phyloP scores from a whole-genome alignment of 2,113 vertebrate genomes.

The Columba janthina region DNA sequence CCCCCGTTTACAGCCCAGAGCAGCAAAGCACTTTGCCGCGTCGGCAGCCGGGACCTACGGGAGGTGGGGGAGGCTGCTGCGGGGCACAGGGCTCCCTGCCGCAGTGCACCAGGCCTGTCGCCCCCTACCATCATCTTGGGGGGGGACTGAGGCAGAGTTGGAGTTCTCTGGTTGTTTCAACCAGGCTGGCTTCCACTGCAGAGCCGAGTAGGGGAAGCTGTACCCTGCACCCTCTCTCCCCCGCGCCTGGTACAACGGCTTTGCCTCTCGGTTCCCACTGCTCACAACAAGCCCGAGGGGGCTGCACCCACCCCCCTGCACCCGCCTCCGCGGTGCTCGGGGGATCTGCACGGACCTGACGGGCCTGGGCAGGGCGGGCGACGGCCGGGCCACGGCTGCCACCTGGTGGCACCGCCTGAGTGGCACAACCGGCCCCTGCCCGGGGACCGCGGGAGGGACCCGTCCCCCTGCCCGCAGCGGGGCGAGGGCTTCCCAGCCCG shows the following conservation, averaged over 20 bases:
- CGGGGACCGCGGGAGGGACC: accelerated
- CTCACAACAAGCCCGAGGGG: neutral
- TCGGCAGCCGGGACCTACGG: accelerated
- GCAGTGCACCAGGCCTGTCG: neutral
- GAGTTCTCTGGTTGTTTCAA: accelerated
- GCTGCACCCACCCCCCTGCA: neutral
- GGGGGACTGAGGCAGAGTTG: neutral
- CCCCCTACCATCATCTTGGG: accelerated
- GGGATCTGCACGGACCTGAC: no score
- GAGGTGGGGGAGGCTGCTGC: neutral
- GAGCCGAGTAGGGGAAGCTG: accelerated
- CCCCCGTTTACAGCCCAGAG: neutral
- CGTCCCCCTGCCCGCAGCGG: neutral
- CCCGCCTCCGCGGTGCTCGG: no score
- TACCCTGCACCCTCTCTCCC: accelerated
- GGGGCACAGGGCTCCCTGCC: accelerated
- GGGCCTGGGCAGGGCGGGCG: no score
- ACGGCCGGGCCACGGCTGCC: neutral
- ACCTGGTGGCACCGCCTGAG: neutral
- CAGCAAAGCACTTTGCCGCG: neutral
- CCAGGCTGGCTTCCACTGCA: accelerated
- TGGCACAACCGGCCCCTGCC: neutral
- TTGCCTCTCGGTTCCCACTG: neutral
- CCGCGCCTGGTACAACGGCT: neutral
- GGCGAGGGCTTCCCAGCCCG: no score